A percentile compares a stretch with the other conserved stretches of the same genome.
These are phyloP conservation scores for Cryptoblepharus egeriae DNA, from an alignment of 2,797 vertebrate species.

Conservation along the genomic window DNA sequence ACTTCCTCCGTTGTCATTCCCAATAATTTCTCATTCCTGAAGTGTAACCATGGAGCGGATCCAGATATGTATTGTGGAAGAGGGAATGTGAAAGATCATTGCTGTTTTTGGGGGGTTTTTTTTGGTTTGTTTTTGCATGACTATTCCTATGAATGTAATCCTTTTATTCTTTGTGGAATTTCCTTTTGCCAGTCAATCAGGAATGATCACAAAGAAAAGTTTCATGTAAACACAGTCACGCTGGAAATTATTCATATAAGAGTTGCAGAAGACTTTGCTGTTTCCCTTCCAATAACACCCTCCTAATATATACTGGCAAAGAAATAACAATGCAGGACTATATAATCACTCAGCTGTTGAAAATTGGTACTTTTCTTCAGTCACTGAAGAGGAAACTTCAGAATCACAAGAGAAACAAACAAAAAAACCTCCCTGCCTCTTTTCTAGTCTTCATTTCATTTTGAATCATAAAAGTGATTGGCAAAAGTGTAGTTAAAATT, in stretches of 20 bases:
- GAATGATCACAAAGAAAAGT: background rate
- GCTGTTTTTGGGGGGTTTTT: no score
- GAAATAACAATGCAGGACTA: background rate
- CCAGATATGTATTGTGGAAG: no score
- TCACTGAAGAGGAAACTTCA: background rate
- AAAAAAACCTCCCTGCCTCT: background rate
- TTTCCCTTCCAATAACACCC: background rate
- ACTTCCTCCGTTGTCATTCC: no score
- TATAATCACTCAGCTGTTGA: background rate
- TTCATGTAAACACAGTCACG: background rate
- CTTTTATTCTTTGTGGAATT: background rate
- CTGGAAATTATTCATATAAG: slow-evolving; percentile 4
- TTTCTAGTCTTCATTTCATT: slow-evolving; percentile 14
- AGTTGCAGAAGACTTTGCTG: background rate
- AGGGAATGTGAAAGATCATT: no score
- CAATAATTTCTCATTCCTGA: no score
- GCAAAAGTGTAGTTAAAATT: background rate
- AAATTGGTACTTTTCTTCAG: background rate
- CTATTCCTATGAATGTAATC: no score
- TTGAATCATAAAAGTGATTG: slow-evolving; percentile 3
- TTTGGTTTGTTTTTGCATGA: no score
- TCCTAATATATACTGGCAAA: slow-evolving; percentile 4
- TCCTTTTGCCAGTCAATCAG: background rate
- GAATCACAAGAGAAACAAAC: background rate
- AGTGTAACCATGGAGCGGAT: no score